Percentiles rank a stretch among this genome's conserved stretches.
phyloP scores from a whole-genome alignment of 2,888 invertebrate genomes.

The Temnothorax ravouxi region DNA sequence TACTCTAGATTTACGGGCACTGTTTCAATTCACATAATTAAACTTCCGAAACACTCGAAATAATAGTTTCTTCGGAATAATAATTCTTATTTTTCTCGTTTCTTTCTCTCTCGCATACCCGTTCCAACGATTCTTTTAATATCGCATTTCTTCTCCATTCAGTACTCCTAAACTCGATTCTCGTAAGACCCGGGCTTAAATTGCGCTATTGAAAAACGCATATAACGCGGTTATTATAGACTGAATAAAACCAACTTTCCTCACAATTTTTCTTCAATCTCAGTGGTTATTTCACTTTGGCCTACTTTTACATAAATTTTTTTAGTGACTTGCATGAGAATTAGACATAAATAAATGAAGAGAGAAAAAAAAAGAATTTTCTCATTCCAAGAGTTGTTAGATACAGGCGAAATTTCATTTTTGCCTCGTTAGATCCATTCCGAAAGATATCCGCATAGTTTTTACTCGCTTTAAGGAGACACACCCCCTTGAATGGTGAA shows the following conservation, averaged over 20 bases:
- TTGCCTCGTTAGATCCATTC: background rate
- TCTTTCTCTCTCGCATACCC: background rate
- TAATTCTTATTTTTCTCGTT: background rate
- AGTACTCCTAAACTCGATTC: constrained; percentile 5
- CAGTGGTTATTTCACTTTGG: background rate
- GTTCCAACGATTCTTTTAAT: constrained; percentile 16
- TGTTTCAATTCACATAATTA: constrained; percentile 2
- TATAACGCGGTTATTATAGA: constrained; percentile 27
- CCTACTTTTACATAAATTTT: background rate
- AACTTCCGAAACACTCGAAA: constrained; percentile 15
- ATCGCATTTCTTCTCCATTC: constrained; percentile 27
- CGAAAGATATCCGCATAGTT: background rate
- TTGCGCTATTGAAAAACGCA: constrained; percentile 31
- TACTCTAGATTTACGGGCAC: background rate
- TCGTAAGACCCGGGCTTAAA: constrained; percentile 20
- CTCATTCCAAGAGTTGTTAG: background rate
- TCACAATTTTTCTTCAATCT: background rate
- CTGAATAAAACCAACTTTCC: constrained; percentile 2
- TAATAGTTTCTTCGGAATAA: constrained; percentile 18
- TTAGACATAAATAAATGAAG: background rate
- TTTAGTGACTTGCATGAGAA: background rate
- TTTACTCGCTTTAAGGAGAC: background rate
- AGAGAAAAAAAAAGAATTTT: background rate
- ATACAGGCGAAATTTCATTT: background rate
- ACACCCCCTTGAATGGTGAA: background rate